Evolutionary conservation across 2,797 vertebrate species (phyloP).

Genomic region (Enteromius afrohamiltoni): DNA sequence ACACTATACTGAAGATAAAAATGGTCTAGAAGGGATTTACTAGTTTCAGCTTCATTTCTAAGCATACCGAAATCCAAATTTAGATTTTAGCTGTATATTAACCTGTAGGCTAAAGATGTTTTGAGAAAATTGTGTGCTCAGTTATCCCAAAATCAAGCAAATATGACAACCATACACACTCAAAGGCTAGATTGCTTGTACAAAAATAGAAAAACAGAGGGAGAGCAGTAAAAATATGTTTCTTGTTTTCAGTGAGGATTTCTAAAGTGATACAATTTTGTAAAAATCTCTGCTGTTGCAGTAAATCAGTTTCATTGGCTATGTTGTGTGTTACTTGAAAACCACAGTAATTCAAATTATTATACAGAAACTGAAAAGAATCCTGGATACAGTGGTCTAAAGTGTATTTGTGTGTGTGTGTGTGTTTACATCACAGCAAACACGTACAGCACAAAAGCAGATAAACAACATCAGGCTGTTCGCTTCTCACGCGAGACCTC

Average conservation of each 20-base stretch:
- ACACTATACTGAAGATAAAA: not conserved
- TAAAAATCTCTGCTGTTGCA: conserved; percentile 32
- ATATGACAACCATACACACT: not conserved
- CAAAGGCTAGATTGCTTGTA: not conserved
- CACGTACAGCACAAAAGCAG: conserved; percentile 67
- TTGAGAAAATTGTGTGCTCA: not conserved
- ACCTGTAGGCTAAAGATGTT: not conserved
- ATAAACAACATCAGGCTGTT: conserved; percentile 69
- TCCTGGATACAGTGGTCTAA: conserved; percentile 50
- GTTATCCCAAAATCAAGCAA: conserved; percentile 3
- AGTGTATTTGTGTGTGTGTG: conserved; percentile 22
- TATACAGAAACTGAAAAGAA: conserved; percentile 44
- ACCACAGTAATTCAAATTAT: conserved; percentile 44
- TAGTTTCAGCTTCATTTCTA: not conserved
- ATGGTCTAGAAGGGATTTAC: not conserved
- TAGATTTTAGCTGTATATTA: not conserved
- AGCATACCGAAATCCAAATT: conserved; percentile 2
- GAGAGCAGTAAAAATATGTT: conserved; percentile 25
- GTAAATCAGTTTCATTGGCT: conserved; percentile 37
- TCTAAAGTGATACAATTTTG: conserved; percentile 20
- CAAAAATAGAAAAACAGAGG: conserved; percentile 15
- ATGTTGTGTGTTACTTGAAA: conserved; percentile 34
- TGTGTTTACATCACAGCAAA: conserved; percentile 51
- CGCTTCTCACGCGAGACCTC: conserved; percentile 76
- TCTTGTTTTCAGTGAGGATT: conserved; percentile 11